These are phyloP conservation scores for Hesperia comma DNA, from an alignment of 2,888 invertebrate species.

Conservation along the genomic window DNA sequence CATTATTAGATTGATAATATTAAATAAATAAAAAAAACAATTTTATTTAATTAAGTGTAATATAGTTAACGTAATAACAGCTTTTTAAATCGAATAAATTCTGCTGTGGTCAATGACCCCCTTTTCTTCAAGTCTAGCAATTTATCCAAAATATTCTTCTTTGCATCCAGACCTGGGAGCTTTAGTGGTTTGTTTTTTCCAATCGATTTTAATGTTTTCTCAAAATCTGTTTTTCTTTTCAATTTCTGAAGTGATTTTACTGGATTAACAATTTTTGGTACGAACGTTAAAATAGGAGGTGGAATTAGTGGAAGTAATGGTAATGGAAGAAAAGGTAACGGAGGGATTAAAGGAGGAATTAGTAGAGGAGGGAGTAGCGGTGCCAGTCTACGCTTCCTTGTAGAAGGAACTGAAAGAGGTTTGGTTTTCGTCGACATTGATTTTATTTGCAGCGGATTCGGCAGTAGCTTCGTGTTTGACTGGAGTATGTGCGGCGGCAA, in stretches of 20 bases:
- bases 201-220: slow-evolving; percentile 49
- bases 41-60: not conserved
- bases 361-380: slow-evolving; percentile 46
- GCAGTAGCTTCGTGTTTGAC: slow-evolving; percentile 41
- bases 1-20: too few species aligned
- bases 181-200: slow-evolving; percentile 48
- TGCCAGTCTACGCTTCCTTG: slow-evolving; percentile 24
- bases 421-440: slow-evolving; percentile 41
- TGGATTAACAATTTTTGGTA: slow-evolving; percentile 44
- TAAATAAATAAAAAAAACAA: not conserved
- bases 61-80: slow-evolving; percentile 40
- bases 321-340: slow-evolving; percentile 39
- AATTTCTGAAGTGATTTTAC: slow-evolving; percentile 51
- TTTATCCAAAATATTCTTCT: slow-evolving; percentile 51
- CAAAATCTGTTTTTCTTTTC: slow-evolving; percentile 47
- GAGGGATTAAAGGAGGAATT: slow-evolving; percentile 44
- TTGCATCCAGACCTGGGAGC: slow-evolving; percentile 40
- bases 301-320: slow-evolving; percentile 43
- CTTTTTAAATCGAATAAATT: slow-evolving; percentile 59
- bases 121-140: slow-evolving; percentile 56
- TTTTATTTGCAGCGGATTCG: slow-evolving; percentile 33
- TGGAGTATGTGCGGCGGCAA: slow-evolving; percentile 44
- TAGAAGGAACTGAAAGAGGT: slow-evolving; percentile 42
- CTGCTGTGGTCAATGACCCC: slow-evolving; percentile 57
- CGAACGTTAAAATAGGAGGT: slow-evolving; percentile 39